Evolutionary conservation across 2,888 invertebrate species (phyloP).

Genomic region (Xestia xanthographa): DNA sequence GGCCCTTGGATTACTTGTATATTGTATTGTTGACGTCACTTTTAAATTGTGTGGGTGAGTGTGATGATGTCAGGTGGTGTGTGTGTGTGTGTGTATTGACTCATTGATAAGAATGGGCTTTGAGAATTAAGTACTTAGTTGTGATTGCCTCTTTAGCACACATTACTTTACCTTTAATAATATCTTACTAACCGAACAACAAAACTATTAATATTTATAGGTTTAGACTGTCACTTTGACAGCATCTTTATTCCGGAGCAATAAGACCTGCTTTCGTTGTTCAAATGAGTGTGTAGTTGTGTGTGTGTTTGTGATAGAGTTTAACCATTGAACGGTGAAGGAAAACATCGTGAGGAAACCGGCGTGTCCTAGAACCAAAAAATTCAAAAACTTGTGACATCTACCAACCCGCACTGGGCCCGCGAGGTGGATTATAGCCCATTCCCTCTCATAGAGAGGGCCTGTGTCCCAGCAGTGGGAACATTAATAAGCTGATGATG

Average conservation of each 20-base stretch:
- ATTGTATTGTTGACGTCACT: constrained; percentile 47
- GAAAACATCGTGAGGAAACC: no score
- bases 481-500: no score
- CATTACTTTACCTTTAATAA: neutral
- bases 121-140: neutral
- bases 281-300: neutral
- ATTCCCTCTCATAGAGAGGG: no score
- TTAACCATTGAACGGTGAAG: no score
- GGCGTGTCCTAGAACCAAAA: no score
- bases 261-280: neutral
- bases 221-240: neutral
- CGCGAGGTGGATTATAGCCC: no score
- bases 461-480: no score
- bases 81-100: neutral
- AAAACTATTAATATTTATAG: neutral
- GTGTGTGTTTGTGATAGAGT: neutral
- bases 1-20: constrained; percentile 12
- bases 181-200: neutral
- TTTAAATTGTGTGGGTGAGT: neutral
- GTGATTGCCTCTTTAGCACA: neutral
- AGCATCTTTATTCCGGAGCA: neutral
- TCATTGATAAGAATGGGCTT: neutral
- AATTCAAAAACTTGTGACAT: no score
- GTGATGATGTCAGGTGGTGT: neutral
- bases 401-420: no score